Base-by-base conservation (phyloP, 2,888 invertebrate species). In the Apocheima hispidaria region DNA sequence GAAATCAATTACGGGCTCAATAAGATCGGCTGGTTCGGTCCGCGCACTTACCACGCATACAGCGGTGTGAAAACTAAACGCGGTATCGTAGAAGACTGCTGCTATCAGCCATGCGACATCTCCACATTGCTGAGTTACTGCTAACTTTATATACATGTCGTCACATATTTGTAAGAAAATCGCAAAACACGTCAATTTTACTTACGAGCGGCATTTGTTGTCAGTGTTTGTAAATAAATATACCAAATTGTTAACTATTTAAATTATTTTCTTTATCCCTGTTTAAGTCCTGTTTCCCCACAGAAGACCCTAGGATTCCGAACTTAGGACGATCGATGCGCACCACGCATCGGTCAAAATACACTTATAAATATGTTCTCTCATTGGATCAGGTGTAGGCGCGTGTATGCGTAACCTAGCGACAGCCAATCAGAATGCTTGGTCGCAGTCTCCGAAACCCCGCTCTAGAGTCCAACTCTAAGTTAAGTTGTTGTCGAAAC, bases 1-100 rank as follows among this genome's bases (percentile, higher is more conserved):
- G 63, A 49, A 41, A 51, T 57, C 10, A 43, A 52, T 10, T 56
- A 44, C 53, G 36, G 46, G 3, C 51, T 43, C 28, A 55, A 33
- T 20, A 51, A 50, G 2, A 7, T 36, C 4, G 48, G 35, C 12
- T 66, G 67, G 67, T 52, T 50, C 12, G 60, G 60, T 1, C 64
- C 67, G 7, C 52, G 51, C n/a, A 55, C 48, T 35, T 62, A 57
- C 12, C 54, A 62, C 28, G 57, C 64, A 7, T 55, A 60, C 44
- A 50, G 48, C 23, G 61, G 63, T 0, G 20, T 54, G 12, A 60
- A 60, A 21, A 40, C 58, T 0, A 68, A 68, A 10, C 68, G 68
- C 7, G 64, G 65, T 3, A 60, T 66, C 38, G 59, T 60, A 26
- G 60, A 61, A 4, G 64, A 63, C 33, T 68, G 68, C 51, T 68